Evolutionary conservation across 2,113 vertebrate genomes (phyloP).

Genomic region (Apeltes quadracus): DNA sequence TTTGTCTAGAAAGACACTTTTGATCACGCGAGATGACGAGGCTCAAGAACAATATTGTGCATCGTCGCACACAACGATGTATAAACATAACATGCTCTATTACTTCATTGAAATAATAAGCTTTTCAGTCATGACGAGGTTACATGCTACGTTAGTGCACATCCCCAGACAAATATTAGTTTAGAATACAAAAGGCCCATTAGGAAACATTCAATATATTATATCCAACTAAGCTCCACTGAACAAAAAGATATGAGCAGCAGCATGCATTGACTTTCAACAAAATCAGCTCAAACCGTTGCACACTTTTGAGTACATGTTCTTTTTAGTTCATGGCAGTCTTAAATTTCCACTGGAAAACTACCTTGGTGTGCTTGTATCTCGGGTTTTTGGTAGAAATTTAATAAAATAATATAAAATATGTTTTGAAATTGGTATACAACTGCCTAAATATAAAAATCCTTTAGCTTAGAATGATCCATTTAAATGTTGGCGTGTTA

Average conservation of each 20-base stretch:
- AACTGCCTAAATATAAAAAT: not conserved
- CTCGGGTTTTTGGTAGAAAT: not conserved
- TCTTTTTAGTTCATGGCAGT: not conserved
- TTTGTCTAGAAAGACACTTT: slow-evolving; percentile 16
- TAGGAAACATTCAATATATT: slow-evolving; percentile 39
- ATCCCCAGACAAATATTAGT: slow-evolving; percentile 3
- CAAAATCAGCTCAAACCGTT: not conserved
- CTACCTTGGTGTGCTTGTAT: not conserved
- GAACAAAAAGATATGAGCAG: slow-evolving; percentile 25
- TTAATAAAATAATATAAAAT: not conserved
- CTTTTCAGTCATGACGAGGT: slow-evolving; percentile 1
- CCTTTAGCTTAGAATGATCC: not conserved
- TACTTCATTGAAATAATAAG: slow-evolving; percentile 15
- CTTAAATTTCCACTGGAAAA: not conserved
- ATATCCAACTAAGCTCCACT: slow-evolving; percentile 31
- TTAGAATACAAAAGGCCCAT: slow-evolving; percentile 23
- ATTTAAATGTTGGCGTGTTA: not conserved
- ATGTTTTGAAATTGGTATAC: not conserved
- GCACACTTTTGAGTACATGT: not conserved
- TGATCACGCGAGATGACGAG: slow-evolving; percentile 16
- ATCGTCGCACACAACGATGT: slow-evolving; percentile 5
- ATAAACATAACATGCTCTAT: slow-evolving; percentile 44
- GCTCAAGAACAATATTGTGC: not conserved
- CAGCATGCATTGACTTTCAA: not conserved
- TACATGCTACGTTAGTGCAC: slow-evolving; percentile 23